These are phyloP conservation scores for Bombycilla garrulus DNA, from an alignment of 2,113 vertebrate species.

Conservation along the genomic window DNA sequence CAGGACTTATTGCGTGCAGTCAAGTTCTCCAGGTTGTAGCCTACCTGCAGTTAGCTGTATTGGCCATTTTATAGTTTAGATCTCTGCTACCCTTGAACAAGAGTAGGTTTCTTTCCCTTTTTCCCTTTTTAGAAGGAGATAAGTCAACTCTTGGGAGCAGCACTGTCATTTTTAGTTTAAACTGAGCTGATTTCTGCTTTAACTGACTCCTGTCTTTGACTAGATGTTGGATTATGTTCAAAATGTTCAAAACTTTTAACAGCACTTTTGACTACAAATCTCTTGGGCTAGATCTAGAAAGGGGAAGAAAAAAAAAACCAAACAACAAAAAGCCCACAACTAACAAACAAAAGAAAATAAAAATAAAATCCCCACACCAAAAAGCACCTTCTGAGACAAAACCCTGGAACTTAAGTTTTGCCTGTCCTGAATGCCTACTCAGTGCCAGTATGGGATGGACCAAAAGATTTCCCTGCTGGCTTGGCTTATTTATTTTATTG, in stretches of 20 bases:
- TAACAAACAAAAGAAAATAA: not conserved
- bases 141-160: not conserved
- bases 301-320: accelerated
- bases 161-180: not conserved
- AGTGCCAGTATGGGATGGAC: not conserved
- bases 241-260: not conserved
- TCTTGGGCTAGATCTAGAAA: not conserved
- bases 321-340: too few relatives aligned
- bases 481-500: not conserved
- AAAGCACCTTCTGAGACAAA: not conserved
- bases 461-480: not conserved
- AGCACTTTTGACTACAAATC: not conserved
- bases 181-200: not conserved
- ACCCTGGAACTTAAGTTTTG: not conserved
- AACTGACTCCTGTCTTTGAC: not conserved
- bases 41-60: not conserved
- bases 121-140: not conserved
- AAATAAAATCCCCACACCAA: not conserved
- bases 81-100: not conserved
- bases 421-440: not conserved
- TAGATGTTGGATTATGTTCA: not conserved
- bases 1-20: not conserved
- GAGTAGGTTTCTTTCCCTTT: not conserved
- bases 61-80: not conserved
- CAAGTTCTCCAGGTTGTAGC: not conserved